Evolutionary conservation across 1,140 invertebrate species (phyloP), one percentile per base, ranked within the genome.

Genomic region (Caenorhabditis inopinata): DNA sequence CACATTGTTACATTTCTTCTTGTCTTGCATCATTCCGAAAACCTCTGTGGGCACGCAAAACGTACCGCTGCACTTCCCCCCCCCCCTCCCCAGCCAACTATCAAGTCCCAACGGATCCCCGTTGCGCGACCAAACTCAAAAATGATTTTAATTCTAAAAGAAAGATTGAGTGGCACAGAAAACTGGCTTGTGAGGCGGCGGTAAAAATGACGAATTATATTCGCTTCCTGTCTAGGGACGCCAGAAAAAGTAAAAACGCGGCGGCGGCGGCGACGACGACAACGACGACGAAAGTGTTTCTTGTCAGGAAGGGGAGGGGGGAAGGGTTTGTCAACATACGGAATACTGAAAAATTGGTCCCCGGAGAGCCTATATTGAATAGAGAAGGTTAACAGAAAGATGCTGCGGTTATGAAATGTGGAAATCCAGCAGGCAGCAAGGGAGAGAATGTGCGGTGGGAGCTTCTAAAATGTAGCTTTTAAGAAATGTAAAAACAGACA

Each of bases 301-400:
- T 68, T 68, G 58, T 68, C 58, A 68, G 58, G 32, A 38, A 58
- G 27, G 14, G n/a, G 9, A 21, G 38, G 32, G 16, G 58, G 9
- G 38, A 68, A 68, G 58, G 58, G 58, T 68, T 68, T 68, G 58
- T 68, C 58, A 68, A 68, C 58, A 68, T 68, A 68, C 58, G 58
- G 58, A 68, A 68, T 32, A 68, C 32, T 68, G 58, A 68, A 68
- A 68, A 21, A 68, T 68, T 68, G 58, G 58, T 68, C 58, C 58
- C 58, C 32, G 38, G 58, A 32, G 58, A 42, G n/a, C 5, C 6
- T 32, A 29, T 32, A 58, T 58, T 16, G 27, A 68, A 38, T 18
- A 68, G 21, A n/a, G 27, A 68, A 68, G 58, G 58, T 68, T 68
- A 68, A 68, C 21, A 32, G 58, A 68, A 68, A 68, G 38, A 68